Evolutionary conservation across 2,888 invertebrate species (phyloP).

Genomic region (Brachypalpus laphriformis): DNA sequence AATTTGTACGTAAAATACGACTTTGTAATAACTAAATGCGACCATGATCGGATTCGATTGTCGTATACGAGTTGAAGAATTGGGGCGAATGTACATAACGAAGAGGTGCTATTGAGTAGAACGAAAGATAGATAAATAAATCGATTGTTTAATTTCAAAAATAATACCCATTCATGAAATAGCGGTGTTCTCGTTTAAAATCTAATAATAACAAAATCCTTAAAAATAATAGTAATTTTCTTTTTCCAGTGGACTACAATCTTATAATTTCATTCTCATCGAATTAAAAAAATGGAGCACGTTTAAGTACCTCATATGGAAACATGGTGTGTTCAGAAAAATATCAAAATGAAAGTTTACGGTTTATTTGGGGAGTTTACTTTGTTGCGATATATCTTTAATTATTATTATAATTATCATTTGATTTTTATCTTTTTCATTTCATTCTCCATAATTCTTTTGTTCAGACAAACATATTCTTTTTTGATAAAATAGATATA

Average conservation of each 20-base stretch:
- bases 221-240: too few relatives aligned
- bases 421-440: conserved; percentile 10
- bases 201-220: too few relatives aligned
- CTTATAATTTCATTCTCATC: conserved; percentile 42
- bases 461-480: conserved; percentile 12
- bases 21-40: too few relatives aligned
- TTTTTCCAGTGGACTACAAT: not conserved
- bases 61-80: too few relatives aligned
- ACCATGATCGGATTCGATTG: too few relatives aligned
- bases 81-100: too few relatives aligned
- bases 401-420: conserved; percentile 11
- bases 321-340: conserved; percentile 71
- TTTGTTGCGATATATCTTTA: conserved; percentile 12
- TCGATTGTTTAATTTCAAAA: too few relatives aligned
- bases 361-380: conserved; percentile 31
- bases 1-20: too few relatives aligned
- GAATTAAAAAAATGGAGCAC: conserved; percentile 23
- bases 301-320: conserved; percentile 63
- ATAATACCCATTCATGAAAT: too few relatives aligned
- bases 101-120: too few relatives aligned
- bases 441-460: not conserved
- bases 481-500: not conserved
- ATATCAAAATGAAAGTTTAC: conserved; percentile 68
- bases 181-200: too few relatives aligned
- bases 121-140: too few relatives aligned